Evolutionary conservation across 1,140 invertebrate genomes (phyloP).

Genomic region (Lordiphosa stackelbergi): DNA sequence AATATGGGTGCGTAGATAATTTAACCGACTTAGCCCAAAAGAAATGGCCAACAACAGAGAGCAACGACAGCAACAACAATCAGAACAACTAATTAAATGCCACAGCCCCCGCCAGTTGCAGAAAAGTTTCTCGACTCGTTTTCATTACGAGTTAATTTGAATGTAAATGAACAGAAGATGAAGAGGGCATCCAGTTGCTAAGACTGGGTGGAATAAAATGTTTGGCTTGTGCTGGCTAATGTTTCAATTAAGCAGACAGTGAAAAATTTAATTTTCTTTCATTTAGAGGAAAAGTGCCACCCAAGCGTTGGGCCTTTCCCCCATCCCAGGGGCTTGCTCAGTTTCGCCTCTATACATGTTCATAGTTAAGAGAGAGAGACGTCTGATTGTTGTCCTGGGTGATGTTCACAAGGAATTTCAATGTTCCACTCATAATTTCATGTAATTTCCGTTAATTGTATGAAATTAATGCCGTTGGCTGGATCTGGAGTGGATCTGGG

Average conservation of each 20-base stretch:
- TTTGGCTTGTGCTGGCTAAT: conserved; percentile 55
- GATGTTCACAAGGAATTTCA: conserved; percentile 73
- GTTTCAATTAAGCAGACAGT: conserved; percentile 75
- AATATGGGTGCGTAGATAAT: conserved; percentile 41
- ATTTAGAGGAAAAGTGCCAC: conserved; percentile 60
- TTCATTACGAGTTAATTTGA: conserved; percentile 77
- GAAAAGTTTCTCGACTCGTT: conserved; percentile 63
- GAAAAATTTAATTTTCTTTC: conserved; percentile 77
- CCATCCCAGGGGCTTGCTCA: background rate
- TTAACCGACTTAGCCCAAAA: conserved; percentile 39
- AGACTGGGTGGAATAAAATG: conserved; percentile 53
- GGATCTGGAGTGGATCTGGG: conserved; percentile 10
- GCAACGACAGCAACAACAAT: conserved; percentile 37
- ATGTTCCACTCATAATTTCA: conserved; percentile 75
- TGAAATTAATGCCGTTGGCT: conserved; percentile 64
- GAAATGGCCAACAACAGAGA: conserved; percentile 57
- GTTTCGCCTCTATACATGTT: background rate
- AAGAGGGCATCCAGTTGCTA: background rate
- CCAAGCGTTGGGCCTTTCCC: conserved; percentile 29
- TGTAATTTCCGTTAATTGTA: conserved; percentile 72
- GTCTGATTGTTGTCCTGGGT: conserved; percentile 56
- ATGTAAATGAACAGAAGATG: conserved; percentile 69
- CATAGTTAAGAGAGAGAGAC: conserved; percentile 5
- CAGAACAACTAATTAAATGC: conserved; percentile 73
- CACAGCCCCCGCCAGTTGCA: conserved; percentile 43